Evolutionary conservation across 2,888 invertebrate species (phyloP), one percentile per base, ranked within the genome.

Genomic region (Diaprepes abbreviatus): DNA sequence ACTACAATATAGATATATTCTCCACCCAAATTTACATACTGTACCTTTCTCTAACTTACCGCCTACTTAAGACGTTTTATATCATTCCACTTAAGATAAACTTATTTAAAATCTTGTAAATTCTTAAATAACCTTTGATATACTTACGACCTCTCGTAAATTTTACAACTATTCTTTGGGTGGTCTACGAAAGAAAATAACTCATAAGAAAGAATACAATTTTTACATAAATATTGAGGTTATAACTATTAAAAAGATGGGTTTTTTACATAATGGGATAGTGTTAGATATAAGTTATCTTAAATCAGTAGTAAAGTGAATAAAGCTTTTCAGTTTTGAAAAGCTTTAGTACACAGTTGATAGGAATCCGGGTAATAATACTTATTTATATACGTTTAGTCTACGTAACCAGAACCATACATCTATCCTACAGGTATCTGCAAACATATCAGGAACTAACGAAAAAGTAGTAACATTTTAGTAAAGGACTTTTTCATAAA

Each of bases 31-130:
- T 64, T 63, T 58, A 69, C 45, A 64, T 62, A 64, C 21, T 35
- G 35, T 43, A 28, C 58, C 57, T 64, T 64, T 48, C 33, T 45
- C 28, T 38, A 68, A 33, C 33, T 52, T n/a, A 64, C 57, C 69
- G 69, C 69, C 69, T 64, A 69, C 63, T 43, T 64, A 50, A 24
- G 9, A 48, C 35, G 40, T 45, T 68, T 62, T 62, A 68, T 68
- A 50, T 55, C 63, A 33, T 33, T 38, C 55, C 19, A 58, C 45
- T 70, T 59, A 28, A 70, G 65, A 70, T 70, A 70, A 36, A 65
- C 70, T 66, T 66, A 66, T 70, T 70, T 70, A 70, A 65, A 59
- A 70, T 65, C 65, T 60, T 65, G 65, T 65, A 60, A 52, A 65
- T 65, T 60, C 63, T 40, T 57, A 45, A 45, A 55, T 69, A 63